Percentiles rank a stretch among this genome's conserved stretches.
phyloP scores from a whole-genome alignment of 2,797 vertebrate genomes.

The Miichthys miiuy region DNA sequence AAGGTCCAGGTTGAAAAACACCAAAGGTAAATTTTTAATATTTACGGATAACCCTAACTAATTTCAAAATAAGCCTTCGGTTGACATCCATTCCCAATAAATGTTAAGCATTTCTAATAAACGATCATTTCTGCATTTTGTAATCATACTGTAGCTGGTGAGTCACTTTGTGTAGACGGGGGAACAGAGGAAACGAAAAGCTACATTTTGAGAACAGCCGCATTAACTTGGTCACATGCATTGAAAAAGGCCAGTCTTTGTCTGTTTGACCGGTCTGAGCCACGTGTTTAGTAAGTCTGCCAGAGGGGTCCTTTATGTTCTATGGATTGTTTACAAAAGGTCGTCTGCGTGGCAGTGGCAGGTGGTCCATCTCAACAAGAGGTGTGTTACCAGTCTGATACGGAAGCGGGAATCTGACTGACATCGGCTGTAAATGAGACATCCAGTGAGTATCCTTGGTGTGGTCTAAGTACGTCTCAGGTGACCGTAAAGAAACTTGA shows the following conservation, averaged over 20 bases:
- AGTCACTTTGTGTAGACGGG: conserved; percentile 9
- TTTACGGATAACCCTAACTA: background rate
- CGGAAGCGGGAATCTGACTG: background rate
- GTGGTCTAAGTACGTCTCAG: conserved; percentile 53
- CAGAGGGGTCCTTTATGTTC: conserved; percentile 8
- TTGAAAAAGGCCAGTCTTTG: conserved; percentile 32
- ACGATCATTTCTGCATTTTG: background rate
- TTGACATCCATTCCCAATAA: background rate
- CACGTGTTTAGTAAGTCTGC: conserved; percentile 53
- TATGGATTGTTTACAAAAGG: conserved; percentile 52
- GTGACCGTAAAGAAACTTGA: conserved; percentile 60
- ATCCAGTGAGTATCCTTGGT: conserved; percentile 45
- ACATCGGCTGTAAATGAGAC: conserved; percentile 63
- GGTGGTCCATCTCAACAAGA: conserved; percentile 64
- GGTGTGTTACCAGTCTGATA: conserved; percentile 23
- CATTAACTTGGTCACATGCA: conserved; percentile 44
- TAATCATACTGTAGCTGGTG: conserved; percentile 29
- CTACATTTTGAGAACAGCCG: conserved; percentile 51
- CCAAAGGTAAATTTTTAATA: background rate
- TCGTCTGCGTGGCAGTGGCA: conserved; percentile 55
- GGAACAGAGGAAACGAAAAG: conserved; percentile 33
- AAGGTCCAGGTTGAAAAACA: too few species aligned
- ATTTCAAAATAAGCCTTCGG: background rate
- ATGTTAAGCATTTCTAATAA: conserved; percentile 11
- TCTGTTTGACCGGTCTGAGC: conserved; percentile 48